Evolutionary conservation across 2,888 invertebrate genomes (phyloP).

Genomic region (Eupithecia insigniata): DNA sequence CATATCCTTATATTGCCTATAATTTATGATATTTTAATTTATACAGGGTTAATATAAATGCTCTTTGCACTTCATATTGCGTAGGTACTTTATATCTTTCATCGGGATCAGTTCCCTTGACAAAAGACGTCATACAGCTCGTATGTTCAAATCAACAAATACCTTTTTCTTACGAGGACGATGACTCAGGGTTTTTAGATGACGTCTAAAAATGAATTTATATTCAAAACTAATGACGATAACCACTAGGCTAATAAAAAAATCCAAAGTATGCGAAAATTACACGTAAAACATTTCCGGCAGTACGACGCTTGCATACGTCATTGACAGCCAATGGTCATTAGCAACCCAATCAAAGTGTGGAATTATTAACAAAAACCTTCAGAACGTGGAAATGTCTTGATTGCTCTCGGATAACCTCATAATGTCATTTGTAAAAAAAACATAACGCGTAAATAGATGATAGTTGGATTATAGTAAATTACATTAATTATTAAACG

Average conservation of each 20-base stretch:
- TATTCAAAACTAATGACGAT: constrained; percentile 20
- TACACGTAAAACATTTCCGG: constrained; percentile 25
- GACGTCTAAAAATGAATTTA: constrained; percentile 2
- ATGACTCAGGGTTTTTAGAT: constrained; percentile 1
- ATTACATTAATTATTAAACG: too few relatives aligned
- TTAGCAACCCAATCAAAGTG: constrained; percentile 14
- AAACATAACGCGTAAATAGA: background rate
- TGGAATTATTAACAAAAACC: constrained; percentile 16
- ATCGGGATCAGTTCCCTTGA: constrained; percentile 6
- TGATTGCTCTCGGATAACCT: constrained; percentile 15
- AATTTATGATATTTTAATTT: background rate
- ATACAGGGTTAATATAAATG: constrained; percentile 19
- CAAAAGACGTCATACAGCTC: constrained; percentile 22
- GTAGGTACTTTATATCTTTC: constrained; percentile 26
- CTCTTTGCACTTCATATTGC: constrained; percentile 29
- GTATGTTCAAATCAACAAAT: background rate
- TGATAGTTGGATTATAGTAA: background rate
- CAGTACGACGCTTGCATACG: constrained; percentile 7
- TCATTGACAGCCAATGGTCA: constrained; percentile 24
- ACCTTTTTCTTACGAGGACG: background rate
- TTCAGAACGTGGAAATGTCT: constrained; percentile 22
- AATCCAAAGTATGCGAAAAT: constrained; percentile 12
- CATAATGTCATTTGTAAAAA: constrained; percentile 13
- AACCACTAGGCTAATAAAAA: constrained; percentile 14
- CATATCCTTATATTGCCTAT: background rate